Base-by-base conservation (phyloP, 2,113 vertebrate species). In the Scatophagus argus region DNA sequence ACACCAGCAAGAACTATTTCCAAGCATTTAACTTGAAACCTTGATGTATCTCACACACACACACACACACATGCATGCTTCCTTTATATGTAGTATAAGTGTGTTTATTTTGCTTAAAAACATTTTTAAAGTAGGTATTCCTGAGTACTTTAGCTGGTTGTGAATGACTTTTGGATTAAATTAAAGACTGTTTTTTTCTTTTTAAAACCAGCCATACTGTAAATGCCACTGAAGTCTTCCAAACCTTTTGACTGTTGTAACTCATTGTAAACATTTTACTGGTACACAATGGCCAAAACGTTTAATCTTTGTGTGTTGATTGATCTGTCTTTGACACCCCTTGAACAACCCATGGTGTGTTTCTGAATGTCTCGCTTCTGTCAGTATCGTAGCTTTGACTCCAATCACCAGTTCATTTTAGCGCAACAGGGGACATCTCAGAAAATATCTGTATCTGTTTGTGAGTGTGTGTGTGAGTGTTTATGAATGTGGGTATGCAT, bases 21-120 rank as follows among this genome's bases (percentile, higher is more conserved):
- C 14, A 84, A 83, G 77, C 85, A 72, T 84, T 91, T 54, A 55
- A 88, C 66, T 65, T 54, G 60, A 89, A 73, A 83, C 82, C 82
- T 55, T 49, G 82, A 39, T 17, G 46, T 63, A 34, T 31, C 38
- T 54, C 46, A 38, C n/a, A 60, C 43, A 51, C 60, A 36, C 38
- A 60, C 46, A 38, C n/a, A 60, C 43, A 51, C 60, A 61, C 66
- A 71, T 29, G 19, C 9, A 21, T 1, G 0, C 52, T 55, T 61
- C 31, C 29, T 60, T 32, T 60, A 32, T 25, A 46, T 39, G 6
- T 23, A 38, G 38, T 8, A 23, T 32, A 8, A 23, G 46, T 60
- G 10, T 11, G 46, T 60, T 39, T 43, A 4, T 21, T 46, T 9
- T 13, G n/a, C 46, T 60, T 23, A 0, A 58, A 14, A 19, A 3